Evolutionary conservation across 2,797 vertebrate genomes (phyloP).

Genomic region (Steatocranus sp.): DNA sequence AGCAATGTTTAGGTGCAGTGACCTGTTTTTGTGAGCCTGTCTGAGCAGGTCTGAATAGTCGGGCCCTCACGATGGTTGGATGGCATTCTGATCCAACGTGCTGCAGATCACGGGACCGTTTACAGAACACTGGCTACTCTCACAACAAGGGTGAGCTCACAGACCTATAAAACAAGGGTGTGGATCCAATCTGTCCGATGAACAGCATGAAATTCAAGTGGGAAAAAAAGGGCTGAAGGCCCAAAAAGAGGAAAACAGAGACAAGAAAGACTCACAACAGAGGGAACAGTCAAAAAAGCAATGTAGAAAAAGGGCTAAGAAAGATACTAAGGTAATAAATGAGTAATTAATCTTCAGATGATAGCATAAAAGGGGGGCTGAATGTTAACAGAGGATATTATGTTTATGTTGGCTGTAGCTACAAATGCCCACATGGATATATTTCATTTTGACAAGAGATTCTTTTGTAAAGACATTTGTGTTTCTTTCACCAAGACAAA

Average conservation of each 20-base stretch:
- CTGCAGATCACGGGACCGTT: slow-evolving; percentile 38
- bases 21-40: slow-evolving; percentile 39
- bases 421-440: slow-evolving; percentile 37
- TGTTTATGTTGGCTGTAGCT: slow-evolving; percentile 27
- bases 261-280: not conserved
- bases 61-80: not conserved
- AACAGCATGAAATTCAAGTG: slow-evolving; percentile 18
- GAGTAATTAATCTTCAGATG: slow-evolving; percentile 2
- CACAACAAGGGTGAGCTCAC: slow-evolving; percentile 58
- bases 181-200: slow-evolving; percentile 49
- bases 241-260: not conserved
- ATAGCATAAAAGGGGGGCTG: not conserved
- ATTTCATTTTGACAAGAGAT: slow-evolving; percentile 60
- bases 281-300: not conserved
- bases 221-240: not conserved
- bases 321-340: not conserved
- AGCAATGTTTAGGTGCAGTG: slow-evolving; percentile 30
- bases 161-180: slow-evolving; percentile 58
- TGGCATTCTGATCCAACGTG: slow-evolving; percentile 8
- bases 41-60: slow-evolving; percentile 27
- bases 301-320: not conserved
- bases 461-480: slow-evolving; percentile 33
- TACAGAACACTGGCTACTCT: slow-evolving; percentile 40
- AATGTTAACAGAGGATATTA: slow-evolving; percentile 26
- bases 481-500: slow-evolving; percentile 65